Evolutionary conservation across 2,797 vertebrate genomes (phyloP).

Genomic region (Alfaro cultratus): DNA sequence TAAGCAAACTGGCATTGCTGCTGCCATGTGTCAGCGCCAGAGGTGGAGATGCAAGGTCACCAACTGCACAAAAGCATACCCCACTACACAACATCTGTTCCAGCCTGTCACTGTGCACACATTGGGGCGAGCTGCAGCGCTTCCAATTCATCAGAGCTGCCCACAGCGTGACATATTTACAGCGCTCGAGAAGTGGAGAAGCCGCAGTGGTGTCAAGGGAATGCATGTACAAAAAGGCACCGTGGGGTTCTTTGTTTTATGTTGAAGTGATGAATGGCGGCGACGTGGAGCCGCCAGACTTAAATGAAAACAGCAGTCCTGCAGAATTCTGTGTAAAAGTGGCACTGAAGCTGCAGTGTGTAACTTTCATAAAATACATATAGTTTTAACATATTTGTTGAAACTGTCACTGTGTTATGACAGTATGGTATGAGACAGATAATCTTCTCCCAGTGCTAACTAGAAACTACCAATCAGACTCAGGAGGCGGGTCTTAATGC

Average conservation of each 20-base stretch:
- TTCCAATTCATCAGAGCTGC: slow-evolving; percentile 45
- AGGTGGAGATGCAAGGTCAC: slow-evolving; percentile 59
- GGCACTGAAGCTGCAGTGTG: too few relatives aligned
- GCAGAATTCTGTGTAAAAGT: not conserved
- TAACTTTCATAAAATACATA: too few relatives aligned
- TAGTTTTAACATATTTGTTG: too few relatives aligned
- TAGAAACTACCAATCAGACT: too few relatives aligned
- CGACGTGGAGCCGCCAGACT: slow-evolving; percentile 4
- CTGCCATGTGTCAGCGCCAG: slow-evolving; percentile 47
- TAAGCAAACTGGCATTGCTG: slow-evolving; percentile 31
- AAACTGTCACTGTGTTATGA: too few relatives aligned
- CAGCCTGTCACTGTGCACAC: slow-evolving; percentile 14
- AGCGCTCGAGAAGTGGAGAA: slow-evolving; percentile 32
- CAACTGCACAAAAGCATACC: slow-evolving; percentile 32
- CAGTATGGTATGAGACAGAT: too few relatives aligned
- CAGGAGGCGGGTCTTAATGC: too few relatives aligned
- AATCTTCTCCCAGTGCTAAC: too few relatives aligned
- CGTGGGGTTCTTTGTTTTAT: slow-evolving; percentile 27
- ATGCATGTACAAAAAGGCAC: slow-evolving; percentile 25
- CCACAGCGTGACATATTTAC: slow-evolving; percentile 44
- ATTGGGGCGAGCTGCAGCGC: slow-evolving; percentile 26
- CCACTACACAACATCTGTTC: slow-evolving; percentile 28
- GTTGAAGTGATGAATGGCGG: slow-evolving; percentile 37
- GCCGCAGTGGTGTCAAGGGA: not conserved
- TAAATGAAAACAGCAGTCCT: slow-evolving; percentile 1